These are phyloP conservation scores for Trematocara macrostoma DNA, from an alignment of 2,113 vertebrate genomes.

Conservation along the genomic window DNA sequence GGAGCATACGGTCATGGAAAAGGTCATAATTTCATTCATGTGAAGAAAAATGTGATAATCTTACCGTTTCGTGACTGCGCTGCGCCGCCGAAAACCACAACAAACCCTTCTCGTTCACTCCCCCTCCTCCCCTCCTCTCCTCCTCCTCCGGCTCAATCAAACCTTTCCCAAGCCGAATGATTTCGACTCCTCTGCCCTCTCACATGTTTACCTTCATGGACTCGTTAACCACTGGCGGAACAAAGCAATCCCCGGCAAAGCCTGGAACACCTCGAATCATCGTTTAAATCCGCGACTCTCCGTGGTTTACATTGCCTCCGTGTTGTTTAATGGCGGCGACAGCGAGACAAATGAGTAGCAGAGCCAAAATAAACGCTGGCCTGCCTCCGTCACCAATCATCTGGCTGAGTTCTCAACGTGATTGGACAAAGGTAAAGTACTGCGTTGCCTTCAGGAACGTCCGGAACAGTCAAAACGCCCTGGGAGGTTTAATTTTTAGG, in stretches of 20 bases:
- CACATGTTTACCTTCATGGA: slow-evolving; percentile 56
- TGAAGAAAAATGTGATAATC: background rate
- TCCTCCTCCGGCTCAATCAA: slow-evolving; percentile 41
- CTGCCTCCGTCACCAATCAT: slow-evolving; percentile 63
- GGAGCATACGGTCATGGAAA: background rate
- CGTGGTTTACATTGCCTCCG: slow-evolving; percentile 34
- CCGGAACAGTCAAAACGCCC: background rate
- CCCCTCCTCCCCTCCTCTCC: background rate
- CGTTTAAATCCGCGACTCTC: slow-evolving; percentile 6
- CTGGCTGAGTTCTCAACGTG: slow-evolving; percentile 28
- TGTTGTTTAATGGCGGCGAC: slow-evolving; percentile 74
- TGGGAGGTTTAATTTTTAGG: background rate
- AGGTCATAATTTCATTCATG: background rate
- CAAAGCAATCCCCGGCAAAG: background rate
- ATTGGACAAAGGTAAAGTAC: slow-evolving; percentile 47
- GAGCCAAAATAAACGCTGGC: slow-evolving; percentile 70
- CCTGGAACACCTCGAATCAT: slow-evolving; percentile 20
- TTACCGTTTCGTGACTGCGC: slow-evolving; percentile 35
- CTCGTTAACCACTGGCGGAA: background rate
- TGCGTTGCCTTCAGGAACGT: background rate
- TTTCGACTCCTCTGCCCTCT: slow-evolving; percentile 21
- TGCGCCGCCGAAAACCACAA: slow-evolving; percentile 45
- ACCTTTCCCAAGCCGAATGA: slow-evolving; percentile 39
- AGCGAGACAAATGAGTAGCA: slow-evolving; percentile 50
- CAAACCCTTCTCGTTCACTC: slow-evolving; percentile 46